Conservation (phyloP, 2,888 invertebrate genomes). For the Thecocarcelia acutangulata region DNA sequence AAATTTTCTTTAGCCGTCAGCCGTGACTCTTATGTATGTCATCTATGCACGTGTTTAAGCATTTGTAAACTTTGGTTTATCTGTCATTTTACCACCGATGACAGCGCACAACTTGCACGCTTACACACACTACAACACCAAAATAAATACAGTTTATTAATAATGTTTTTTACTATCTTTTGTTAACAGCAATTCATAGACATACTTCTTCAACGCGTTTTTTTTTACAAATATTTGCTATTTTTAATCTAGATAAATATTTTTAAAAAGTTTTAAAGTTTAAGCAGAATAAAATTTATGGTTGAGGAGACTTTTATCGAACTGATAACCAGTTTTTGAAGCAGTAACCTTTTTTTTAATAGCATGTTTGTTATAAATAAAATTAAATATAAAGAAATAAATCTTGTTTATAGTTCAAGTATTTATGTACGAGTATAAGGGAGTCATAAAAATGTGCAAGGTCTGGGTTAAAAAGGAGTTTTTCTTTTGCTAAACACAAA, state of each 20-base stretch:
- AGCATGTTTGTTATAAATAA: constrained; percentile 14
- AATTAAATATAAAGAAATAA: constrained; percentile 7
- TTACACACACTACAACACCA: constrained; percentile 14
- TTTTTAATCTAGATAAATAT: constrained; percentile 2
- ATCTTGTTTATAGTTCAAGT: neutral
- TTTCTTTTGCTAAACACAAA: neutral
- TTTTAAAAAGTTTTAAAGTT: neutral
- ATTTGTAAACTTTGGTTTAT: constrained; percentile 11
- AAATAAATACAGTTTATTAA: constrained; percentile 8
- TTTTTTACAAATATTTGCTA: constrained; percentile 1
- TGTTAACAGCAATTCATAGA: neutral
- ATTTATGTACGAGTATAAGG: neutral
- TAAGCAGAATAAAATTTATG: constrained; percentile 13
- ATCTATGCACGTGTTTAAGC: neutral
- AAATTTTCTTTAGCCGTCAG: neutral
- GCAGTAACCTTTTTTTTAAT: neutral
- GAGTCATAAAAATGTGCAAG: neutral
- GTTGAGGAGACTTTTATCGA: neutral
- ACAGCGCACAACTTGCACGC: constrained; percentile 37
- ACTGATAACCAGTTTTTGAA: constrained; percentile 18
- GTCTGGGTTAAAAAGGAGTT: neutral
- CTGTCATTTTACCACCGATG: constrained; percentile 14
- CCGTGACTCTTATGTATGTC: neutral
- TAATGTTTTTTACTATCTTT: neutral
- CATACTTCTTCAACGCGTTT: neutral